A percentile compares a stretch with the other conserved stretches of the same genome.
Conservation (phyloP, 2,797 vertebrate genomes). For the Yasuhikotakia modesta region DNA sequence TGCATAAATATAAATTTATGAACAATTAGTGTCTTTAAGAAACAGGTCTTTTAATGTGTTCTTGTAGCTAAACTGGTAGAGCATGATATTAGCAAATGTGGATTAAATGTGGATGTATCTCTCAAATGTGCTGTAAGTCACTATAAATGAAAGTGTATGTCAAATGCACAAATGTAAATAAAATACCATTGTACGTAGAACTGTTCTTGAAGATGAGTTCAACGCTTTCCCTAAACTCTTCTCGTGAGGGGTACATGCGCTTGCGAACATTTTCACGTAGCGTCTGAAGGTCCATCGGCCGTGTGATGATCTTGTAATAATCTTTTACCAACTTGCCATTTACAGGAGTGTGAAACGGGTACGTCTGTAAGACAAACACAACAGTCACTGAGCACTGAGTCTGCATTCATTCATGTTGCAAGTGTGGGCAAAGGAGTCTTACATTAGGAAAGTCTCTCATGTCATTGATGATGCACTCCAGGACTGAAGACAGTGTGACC, state of each 20-base stretch:
- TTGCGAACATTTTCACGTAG: constrained; percentile 95
- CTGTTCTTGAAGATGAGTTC: constrained; percentile 96
- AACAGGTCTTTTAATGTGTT: too few species aligned
- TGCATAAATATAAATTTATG: too few species aligned
- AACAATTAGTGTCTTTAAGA: too few species aligned
- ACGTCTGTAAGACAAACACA: constrained; percentile 77
- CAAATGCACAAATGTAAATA: neutral
- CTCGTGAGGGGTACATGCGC: constrained; percentile 91
- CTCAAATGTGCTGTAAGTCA: too few species aligned
- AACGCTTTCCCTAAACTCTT: constrained; percentile 94
- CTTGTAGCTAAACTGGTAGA: too few species aligned
- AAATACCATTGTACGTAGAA: constrained; percentile 90
- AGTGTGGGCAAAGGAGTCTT: constrained; percentile 61
- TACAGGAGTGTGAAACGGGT: constrained; percentile 96
- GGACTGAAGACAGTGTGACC: constrained; percentile 95
- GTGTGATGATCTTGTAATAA: constrained; percentile 97
- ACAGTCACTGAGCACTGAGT: neutral
- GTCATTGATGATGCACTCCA: constrained; percentile 96
- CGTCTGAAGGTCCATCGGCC: constrained; percentile 97
- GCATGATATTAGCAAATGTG: too few species aligned
- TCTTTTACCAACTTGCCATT: constrained; percentile 97
- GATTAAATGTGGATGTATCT: too few species aligned
- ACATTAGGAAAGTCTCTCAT: constrained; percentile 95
- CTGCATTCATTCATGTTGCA: neutral
- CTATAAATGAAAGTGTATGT: neutral